Percentiles rank a stretch among this genome's conserved stretches.
These are phyloP conservation scores for Hippoglossus stenolepis DNA, from an alignment of 2,113 vertebrate genomes.

Conservation along the genomic window DNA sequence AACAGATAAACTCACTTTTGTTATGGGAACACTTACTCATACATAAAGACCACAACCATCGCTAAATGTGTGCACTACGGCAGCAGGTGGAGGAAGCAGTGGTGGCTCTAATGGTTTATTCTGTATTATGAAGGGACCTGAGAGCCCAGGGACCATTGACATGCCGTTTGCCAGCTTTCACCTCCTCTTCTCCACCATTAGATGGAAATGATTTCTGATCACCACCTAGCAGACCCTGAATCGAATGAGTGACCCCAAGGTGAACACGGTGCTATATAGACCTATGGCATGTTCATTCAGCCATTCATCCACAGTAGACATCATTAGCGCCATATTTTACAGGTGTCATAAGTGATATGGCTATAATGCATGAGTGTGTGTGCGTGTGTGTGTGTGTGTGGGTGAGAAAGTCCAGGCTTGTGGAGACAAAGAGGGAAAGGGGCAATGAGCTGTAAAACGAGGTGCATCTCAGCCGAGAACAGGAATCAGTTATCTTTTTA, in stretches of 20 bases:
- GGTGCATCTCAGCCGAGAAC: neutral
- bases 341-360: conserved; percentile 67
- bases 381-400: neutral
- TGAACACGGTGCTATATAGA: conserved; percentile 63
- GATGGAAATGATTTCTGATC: conserved; percentile 73
- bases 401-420: neutral
- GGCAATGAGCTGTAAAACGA: conserved; percentile 26
- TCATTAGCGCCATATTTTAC: conserved; percentile 77
- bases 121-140: conserved; percentile 9
- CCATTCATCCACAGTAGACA: conserved; percentile 71
- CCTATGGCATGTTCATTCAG: conserved; percentile 64
- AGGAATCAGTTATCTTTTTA: neutral
- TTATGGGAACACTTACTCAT: conserved; percentile 28
- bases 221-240: conserved; percentile 66
- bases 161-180: conserved; percentile 36
- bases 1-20: conserved; percentile 35
- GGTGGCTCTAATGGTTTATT: conserved; percentile 50
- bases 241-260: conserved; percentile 75
- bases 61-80: conserved; percentile 20
- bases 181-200: conserved; percentile 24
- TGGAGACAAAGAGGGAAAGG: conserved; percentile 2
- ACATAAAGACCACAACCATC: conserved; percentile 22
- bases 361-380: conserved; percentile 7
- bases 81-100: conserved; percentile 24
- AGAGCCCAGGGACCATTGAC: conserved; percentile 19